These are phyloP conservation scores for Eupristina koningsbergeri DNA, from an alignment of 1,140 invertebrate species.

Conservation along the genomic window DNA sequence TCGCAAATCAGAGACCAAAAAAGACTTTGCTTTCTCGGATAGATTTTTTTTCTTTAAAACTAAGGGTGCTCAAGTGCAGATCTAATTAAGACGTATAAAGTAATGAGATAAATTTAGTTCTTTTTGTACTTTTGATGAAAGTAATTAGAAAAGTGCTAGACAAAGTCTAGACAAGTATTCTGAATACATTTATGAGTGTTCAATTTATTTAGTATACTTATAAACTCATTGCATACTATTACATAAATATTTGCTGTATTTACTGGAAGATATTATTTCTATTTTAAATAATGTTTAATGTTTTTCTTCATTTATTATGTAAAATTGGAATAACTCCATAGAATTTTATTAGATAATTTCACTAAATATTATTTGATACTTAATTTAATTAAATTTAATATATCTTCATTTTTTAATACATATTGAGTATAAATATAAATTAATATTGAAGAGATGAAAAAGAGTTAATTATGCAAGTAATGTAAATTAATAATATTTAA, in stretches of 20 bases:
- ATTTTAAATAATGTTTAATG: neutral
- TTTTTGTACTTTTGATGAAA: constrained; percentile 32
- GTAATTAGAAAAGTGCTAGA: constrained; percentile 2
- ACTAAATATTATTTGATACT: too few relatives aligned
- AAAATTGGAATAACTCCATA: too few relatives aligned
- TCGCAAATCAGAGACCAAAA: neutral
- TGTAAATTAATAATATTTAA: too few relatives aligned
- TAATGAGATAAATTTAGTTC: constrained; percentile 33
- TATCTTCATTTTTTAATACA: too few relatives aligned
- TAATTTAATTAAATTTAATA: too few relatives aligned
- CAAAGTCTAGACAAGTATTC: neutral
- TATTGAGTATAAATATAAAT: too few relatives aligned
- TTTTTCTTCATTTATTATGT: neutral
- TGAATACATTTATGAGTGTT: constrained; percentile 37
- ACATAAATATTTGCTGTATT: too few relatives aligned
- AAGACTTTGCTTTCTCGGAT: neutral
- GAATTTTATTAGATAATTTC: too few relatives aligned
- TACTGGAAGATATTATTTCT: too few relatives aligned
- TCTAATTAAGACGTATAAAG: constrained; percentile 40
- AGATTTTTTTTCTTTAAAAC: neutral
- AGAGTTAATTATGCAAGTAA: too few relatives aligned
- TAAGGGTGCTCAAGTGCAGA: neutral
- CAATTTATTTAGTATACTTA: neutral
- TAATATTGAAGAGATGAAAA: too few relatives aligned
- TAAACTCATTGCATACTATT: neutral